Evolutionary conservation across 2,888 invertebrate species (phyloP), one percentile per base, ranked within the genome.

Genomic region (Punctoribates punctum): DNA sequence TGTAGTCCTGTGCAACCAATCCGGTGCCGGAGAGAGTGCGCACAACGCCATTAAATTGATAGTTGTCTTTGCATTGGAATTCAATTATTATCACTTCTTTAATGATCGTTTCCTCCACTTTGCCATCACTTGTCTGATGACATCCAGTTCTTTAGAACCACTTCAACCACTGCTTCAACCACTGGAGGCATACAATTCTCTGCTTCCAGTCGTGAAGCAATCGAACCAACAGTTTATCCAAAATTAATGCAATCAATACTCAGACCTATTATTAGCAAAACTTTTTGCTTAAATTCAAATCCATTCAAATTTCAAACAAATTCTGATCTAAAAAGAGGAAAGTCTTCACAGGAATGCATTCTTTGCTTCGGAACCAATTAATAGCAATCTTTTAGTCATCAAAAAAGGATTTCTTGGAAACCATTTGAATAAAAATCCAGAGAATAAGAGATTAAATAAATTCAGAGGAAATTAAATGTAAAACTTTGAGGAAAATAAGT

Each of bases 31-130:
- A 60, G 65, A 29, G 65, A 65, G 29, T 27, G 65, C 27, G 65
- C 65, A 34, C 65, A 34, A 29, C 23, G n/a, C n/a, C 65, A 38
- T 65, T 60, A 27, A 65, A 65, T 65, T 65, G 65, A 60, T 60
- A 60, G 15, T 15, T 34, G 65, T 65, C 27, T 34, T 62, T 65
- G 65, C 38, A 34, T 65, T 65, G 65, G 25, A 60, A 60, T 60
- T 60, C 60, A 60, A 60, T 60, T 60, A 60, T 60, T 60, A 60
- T 23, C 23, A 60, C 60, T 25, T 13, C 17, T 25, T 15, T 60
- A 60, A 60, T 60, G 60, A 60, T 60, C 60, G 60, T 27, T 60
- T 60, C 60, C 60, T 60, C 25, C 20, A 13, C 60, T 60, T 60
- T 60, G 60, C 60, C 60, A 60, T 60, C 60, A 25, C 60, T 60